phyloP scores from a whole-genome alignment of 37 sponge, comb jelly and placozoan genomes.

The Halichondria panicea region DNA sequence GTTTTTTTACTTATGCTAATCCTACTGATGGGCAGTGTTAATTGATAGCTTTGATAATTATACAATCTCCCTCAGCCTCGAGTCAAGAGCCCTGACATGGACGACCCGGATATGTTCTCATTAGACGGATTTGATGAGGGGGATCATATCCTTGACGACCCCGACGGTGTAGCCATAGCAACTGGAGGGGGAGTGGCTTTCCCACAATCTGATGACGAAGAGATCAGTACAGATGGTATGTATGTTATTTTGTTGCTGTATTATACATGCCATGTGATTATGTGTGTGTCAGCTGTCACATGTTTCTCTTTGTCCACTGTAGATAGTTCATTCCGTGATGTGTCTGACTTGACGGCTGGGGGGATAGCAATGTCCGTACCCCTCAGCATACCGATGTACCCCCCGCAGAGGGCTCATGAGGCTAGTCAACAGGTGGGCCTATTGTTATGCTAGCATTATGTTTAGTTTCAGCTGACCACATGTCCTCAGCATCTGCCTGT shows the following conservation, averaged over 20 bases:
- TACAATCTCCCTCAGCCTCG: too few species aligned
- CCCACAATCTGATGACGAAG: constrained; percentile 61
- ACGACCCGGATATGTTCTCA: too few species aligned
- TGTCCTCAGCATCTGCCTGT: too few species aligned
- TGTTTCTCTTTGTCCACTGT: too few species aligned
- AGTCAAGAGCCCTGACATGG: too few species aligned
- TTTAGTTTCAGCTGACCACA: too few species aligned
- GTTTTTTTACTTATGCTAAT: too few species aligned
- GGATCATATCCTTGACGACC: neutral
- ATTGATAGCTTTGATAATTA: too few species aligned
- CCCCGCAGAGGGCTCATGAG: neutral
- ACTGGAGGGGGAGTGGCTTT: constrained; percentile 22
- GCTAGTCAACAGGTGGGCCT: too few species aligned
- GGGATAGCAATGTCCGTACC: constrained; percentile 55
- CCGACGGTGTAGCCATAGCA: neutral
- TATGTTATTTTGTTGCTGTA: neutral
- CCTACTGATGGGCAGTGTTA: too few species aligned
- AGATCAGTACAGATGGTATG: constrained; percentile 65
- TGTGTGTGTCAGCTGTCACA: neutral
- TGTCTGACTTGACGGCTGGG: neutral
- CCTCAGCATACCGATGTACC: constrained; percentile 44
- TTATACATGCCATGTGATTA: neutral
- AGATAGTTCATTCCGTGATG: constrained; percentile 57
- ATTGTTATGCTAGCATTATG: too few species aligned
- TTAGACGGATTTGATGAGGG: constrained; percentile 45